phyloP scores from a whole-genome alignment of 2,888 invertebrate species.

The Eupithecia abbreviata region DNA sequence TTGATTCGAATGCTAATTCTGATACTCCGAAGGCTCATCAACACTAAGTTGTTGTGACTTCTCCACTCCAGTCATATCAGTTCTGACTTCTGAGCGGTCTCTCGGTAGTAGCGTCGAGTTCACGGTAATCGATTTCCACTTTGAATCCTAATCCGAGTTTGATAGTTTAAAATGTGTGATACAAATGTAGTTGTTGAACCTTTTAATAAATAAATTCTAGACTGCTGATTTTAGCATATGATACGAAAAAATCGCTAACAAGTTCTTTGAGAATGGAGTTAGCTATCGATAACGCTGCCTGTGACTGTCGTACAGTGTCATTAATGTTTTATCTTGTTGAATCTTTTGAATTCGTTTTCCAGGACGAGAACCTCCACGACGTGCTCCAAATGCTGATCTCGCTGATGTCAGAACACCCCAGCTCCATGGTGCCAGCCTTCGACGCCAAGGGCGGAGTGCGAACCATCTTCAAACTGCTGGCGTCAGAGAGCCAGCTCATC shows the following conservation, averaged over 20 bases:
- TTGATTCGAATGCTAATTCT: too few species aligned
- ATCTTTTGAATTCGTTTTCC: conserved; percentile 46
- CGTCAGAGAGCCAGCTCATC: conserved; percentile 97
- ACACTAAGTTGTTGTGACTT: too few species aligned
- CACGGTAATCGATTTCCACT: too few species aligned
- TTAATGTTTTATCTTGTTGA: neutral
- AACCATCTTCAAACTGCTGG: conserved; percentile 97
- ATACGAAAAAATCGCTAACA: neutral
- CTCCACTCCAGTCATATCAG: too few species aligned
- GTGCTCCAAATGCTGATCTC: conserved; percentile 98
- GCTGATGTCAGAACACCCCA: conserved; percentile 98
- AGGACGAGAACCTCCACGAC: conserved; percentile 99
- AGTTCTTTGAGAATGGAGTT: neutral
- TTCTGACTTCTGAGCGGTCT: too few species aligned
- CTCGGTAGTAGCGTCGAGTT: too few species aligned
- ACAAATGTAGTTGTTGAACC: too few species aligned
- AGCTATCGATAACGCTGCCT: neutral
- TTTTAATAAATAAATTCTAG: neutral
- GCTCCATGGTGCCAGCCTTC: conserved; percentile 99
- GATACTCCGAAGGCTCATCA: neutral
- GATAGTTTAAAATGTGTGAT: too few species aligned
- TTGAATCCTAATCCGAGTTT: too few species aligned
- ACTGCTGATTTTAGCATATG: neutral
- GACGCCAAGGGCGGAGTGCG: conserved; percentile 98
- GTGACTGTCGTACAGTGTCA: neutral